phyloP scores from a whole-genome alignment of 2,797 vertebrate species.

The Spea hammondii region DNA sequence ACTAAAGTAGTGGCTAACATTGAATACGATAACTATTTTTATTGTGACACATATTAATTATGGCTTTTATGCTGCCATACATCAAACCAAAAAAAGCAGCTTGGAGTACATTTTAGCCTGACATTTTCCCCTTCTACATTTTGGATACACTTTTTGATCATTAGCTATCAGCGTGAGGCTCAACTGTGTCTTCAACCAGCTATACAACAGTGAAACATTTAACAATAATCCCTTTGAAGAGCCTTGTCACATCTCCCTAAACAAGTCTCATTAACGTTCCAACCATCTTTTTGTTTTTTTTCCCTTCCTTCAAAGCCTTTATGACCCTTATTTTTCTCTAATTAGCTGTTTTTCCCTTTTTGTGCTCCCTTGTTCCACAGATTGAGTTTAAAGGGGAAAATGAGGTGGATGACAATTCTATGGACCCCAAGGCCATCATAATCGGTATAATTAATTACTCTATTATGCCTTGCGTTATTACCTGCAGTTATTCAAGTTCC shows the following conservation, averaged over 20 bases:
- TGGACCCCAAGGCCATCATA: constrained; percentile 97
- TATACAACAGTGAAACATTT: constrained; percentile 80
- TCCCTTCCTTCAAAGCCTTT: constrained; percentile 68
- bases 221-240: constrained; percentile 88
- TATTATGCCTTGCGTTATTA: constrained; percentile 81
- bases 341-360: constrained; percentile 82
- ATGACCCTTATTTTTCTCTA: constrained; percentile 78
- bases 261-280: constrained; percentile 95
- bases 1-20: too few relatives aligned
- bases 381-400: constrained; percentile 63
- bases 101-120: constrained; percentile 82
- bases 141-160: constrained; percentile 85
- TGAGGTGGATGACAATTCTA: constrained; percentile 86
- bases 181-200: constrained; percentile 80
- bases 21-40: too few relatives aligned
- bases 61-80: background rate
- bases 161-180: constrained; percentile 84
- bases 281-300: constrained; percentile 77
- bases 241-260: constrained; percentile 88
- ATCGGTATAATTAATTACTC: constrained; percentile 99
- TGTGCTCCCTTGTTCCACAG: constrained; percentile 77
- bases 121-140: constrained; percentile 82
- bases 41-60: too few relatives aligned
- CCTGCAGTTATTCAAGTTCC: constrained; percentile 70
- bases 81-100: background rate